Percentiles rank a stretch among this genome's conserved stretches.
These are phyloP conservation scores for Hipparchia sbordonii DNA, from an alignment of 2,888 invertebrate species.

Conservation along the genomic window DNA sequence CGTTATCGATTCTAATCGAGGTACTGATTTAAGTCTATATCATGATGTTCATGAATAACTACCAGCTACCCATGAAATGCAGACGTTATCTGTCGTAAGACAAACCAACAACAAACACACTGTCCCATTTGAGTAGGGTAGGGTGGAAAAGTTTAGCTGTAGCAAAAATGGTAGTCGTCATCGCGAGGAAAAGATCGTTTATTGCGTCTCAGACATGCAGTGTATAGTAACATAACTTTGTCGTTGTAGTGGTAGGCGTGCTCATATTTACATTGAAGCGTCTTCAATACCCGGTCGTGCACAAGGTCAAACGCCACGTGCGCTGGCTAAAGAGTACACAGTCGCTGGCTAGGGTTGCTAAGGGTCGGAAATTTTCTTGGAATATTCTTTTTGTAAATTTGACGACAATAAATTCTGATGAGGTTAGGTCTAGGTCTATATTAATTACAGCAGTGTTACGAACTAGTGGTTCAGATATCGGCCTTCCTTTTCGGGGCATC, in stretches of 20 bases:
- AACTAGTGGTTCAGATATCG: no score
- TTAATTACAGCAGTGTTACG: no score
- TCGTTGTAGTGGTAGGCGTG: conserved; percentile 35
- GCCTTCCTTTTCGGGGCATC: no score
- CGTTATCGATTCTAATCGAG: not conserved
- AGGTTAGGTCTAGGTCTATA: no score
- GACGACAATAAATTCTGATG: no score
- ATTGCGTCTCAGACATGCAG: conserved; percentile 25
- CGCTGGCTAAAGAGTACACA: conserved; percentile 43
- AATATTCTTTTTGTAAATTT: not conserved
- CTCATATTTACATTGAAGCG: conserved; percentile 44
- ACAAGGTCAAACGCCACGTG: conserved; percentile 71
- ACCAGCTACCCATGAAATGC: no score
- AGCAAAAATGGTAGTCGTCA: not conserved
- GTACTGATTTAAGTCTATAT: conserved; percentile 1
- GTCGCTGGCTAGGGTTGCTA: conserved; percentile 11
- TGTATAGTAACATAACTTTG: conserved; percentile 17
- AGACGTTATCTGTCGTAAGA: no score
- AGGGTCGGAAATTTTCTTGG: not conserved
- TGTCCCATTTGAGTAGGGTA: no score
- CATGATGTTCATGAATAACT: not conserved
- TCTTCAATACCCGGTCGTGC: conserved; percentile 45
- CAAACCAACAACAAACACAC: no score
- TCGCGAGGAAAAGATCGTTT: conserved; percentile 11
- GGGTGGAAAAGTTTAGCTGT: no score